These are phyloP conservation scores for Megalops atlanticus DNA, from an alignment of 2,113 vertebrate species.

Conservation along the genomic window DNA sequence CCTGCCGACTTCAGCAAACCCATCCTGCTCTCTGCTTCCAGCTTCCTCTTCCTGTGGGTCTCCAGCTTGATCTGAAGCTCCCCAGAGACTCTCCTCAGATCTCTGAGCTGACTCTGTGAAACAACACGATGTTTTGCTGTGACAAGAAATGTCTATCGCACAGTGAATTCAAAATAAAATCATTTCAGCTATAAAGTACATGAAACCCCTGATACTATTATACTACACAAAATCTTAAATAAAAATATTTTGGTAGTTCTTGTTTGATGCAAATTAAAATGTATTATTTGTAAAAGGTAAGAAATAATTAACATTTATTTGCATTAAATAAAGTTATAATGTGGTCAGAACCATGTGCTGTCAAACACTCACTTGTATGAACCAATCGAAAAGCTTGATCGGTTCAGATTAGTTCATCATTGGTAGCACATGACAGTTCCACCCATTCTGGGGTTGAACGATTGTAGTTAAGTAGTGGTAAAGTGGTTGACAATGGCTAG, in stretches of 20 bases:
- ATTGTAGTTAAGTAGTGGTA: neutral
- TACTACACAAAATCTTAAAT: neutral
- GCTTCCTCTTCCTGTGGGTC: slow-evolving; percentile 56
- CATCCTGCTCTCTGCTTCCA: slow-evolving; percentile 45
- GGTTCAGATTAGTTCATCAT: too few relatives aligned
- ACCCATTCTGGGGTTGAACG: too few relatives aligned
- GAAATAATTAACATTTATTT: neutral
- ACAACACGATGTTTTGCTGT: neutral
- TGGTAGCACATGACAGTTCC: too few relatives aligned
- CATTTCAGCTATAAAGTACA: neutral
- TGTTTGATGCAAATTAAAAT: too few relatives aligned
- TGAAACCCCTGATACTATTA: neutral
- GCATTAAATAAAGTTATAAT: neutral
- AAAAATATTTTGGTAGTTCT: too few relatives aligned
- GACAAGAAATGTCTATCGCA: neutral
- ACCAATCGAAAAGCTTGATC: too few relatives aligned
- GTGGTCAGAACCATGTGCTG: neutral
- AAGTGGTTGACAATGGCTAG: neutral
- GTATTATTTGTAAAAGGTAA: neutral
- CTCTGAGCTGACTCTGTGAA: slow-evolving; percentile 61
- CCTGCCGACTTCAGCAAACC: slow-evolving; percentile 41
- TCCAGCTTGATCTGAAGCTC: slow-evolving; percentile 64
- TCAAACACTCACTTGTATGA: too few relatives aligned
- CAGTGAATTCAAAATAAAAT: neutral
- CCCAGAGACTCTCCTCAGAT: slow-evolving; percentile 61